Evolutionary conservation across 2,888 invertebrate species (phyloP).

Genomic region (Beris morrisii): DNA sequence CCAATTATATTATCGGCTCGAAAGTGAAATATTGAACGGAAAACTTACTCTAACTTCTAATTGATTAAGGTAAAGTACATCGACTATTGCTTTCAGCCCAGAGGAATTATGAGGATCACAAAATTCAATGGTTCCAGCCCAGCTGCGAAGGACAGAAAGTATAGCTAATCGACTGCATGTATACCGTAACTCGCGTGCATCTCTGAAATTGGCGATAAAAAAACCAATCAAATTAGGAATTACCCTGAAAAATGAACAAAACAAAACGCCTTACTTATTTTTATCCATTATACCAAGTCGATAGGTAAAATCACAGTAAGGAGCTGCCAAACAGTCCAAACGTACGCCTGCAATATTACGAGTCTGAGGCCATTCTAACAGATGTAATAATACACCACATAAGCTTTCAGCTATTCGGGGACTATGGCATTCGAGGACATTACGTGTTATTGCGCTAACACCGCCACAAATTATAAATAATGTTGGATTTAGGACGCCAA

Average conservation of each 20-base stretch:
- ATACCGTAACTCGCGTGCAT: constrained; percentile 79
- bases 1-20: neutral
- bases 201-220: constrained; percentile 56
- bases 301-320: constrained; percentile 90
- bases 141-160: constrained; percentile 83
- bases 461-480: constrained; percentile 81
- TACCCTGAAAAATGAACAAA: neutral
- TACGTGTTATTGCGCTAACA: constrained; percentile 78
- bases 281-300: constrained; percentile 71
- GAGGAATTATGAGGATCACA: constrained; percentile 76
- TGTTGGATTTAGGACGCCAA: constrained; percentile 82
- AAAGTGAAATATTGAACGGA: neutral
- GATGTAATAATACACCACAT: constrained; percentile 81
- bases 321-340: constrained; percentile 85
- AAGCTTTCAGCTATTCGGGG: constrained; percentile 89
- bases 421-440: constrained; percentile 81
- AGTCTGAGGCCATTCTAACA: constrained; percentile 82
- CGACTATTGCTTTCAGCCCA: constrained; percentile 76
- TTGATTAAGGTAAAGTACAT: constrained; percentile 82
- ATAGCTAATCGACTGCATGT: constrained; percentile 83
- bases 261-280: constrained; percentile 61
- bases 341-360: constrained; percentile 75
- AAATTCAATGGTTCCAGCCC: constrained; percentile 88
- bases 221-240: neutral
- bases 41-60: constrained; percentile 82